A percentile compares a stretch with the other conserved stretches of the same genome.
Evolutionary conservation across 2,113 vertebrate species (phyloP).

Genomic region (Zingel zingel): DNA sequence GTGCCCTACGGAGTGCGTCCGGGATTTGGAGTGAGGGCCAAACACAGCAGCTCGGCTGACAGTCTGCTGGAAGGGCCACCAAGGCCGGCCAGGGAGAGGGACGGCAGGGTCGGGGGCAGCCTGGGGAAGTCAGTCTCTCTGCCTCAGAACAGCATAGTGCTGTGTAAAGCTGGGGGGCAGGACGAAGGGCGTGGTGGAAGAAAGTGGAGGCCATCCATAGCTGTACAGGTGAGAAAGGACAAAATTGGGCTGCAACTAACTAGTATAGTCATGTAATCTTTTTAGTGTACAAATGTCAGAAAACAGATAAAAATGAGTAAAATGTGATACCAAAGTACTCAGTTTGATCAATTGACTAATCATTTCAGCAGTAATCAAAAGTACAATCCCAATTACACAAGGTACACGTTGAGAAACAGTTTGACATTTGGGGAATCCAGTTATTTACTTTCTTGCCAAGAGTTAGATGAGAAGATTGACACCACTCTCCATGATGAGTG

Average conservation of each 20-base stretch:
- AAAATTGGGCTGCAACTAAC: not conserved
- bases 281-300: not conserved
- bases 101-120: conserved; percentile 73
- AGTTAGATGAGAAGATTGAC: no score
- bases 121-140: conserved; percentile 84
- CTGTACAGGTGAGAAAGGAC: conserved; percentile 89
- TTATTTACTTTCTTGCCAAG: no score
- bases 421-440: no score
- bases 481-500: no score
- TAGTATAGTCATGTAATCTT: not conserved
- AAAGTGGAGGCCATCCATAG: conserved; percentile 97
- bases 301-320: no score
- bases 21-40: conserved; percentile 79
- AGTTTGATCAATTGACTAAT: no score
- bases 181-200: conserved; percentile 89
- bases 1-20: conserved; percentile 82
- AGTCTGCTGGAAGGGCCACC: conserved; percentile 83
- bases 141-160: conserved; percentile 86
- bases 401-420: no score
- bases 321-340: not conserved
- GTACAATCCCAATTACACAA: no score
- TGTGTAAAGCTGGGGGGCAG: conserved; percentile 91
- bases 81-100: conserved; percentile 75
- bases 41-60: conserved; percentile 86
- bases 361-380: no score